A percentile compares a stretch with the other conserved stretches of the same genome.
Conservation (phyloP, 2,797 vertebrate species). For the Apogon talboti region DNA sequence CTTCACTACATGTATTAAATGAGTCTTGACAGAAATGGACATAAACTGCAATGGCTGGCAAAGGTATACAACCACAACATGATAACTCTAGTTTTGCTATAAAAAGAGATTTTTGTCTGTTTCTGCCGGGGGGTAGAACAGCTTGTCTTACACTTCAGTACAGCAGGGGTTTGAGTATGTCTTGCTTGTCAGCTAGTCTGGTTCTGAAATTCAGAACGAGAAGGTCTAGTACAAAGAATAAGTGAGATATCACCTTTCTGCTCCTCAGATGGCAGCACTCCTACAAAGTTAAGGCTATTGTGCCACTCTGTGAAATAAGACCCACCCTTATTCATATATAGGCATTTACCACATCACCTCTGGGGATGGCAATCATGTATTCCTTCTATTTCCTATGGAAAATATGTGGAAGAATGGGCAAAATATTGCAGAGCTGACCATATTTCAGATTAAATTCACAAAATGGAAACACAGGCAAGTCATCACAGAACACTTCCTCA, state of each 20-base stretch:
- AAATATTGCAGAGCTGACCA: no score
- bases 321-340: conserved; percentile 46
- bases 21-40: no score
- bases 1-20: no score
- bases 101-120: conserved; percentile 1
- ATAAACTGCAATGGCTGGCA: no score
- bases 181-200: conserved; percentile 9
- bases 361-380: background rate
- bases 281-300: background rate
- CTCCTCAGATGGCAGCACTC: background rate
- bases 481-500: background rate
- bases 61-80: no score
- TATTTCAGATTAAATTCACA: background rate
- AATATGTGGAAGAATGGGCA: no score
- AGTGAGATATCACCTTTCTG: conserved; percentile 19
- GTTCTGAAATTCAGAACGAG: conserved; percentile 16
- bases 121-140: conserved; percentile 6
- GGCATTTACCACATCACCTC: conserved; percentile 36
- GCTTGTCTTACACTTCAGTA: conserved; percentile 33
- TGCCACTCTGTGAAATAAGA: conserved; percentile 33
- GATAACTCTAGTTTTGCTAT: no score
- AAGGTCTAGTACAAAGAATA: conserved; percentile 6
- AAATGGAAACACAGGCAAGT: background rate
- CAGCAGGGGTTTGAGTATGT: conserved; percentile 46
- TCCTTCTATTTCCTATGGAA: background rate